Evolutionary conservation across 2,113 vertebrate species (phyloP).

Genomic region (Atractosteus spatula): DNA sequence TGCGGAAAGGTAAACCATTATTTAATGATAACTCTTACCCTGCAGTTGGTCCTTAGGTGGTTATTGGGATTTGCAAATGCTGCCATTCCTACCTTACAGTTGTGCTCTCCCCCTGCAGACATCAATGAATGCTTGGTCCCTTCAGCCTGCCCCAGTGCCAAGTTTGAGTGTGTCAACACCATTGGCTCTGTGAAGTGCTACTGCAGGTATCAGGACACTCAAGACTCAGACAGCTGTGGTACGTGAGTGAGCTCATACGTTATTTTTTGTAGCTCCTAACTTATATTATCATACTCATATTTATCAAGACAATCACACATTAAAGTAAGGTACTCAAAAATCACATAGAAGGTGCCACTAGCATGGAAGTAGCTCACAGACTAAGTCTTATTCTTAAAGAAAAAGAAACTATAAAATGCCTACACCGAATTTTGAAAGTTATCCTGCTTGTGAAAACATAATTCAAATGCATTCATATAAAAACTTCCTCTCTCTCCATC

Average conservation of each 20-base stretch:
- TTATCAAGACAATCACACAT: too few relatives aligned
- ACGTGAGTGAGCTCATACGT: constrained; percentile 22
- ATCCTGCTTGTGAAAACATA: neutral
- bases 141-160: constrained; percentile 66
- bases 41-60: too few relatives aligned
- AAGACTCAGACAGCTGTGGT: constrained; percentile 61
- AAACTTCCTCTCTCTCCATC: neutral
- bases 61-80: too few relatives aligned
- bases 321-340: too few relatives aligned
- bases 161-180: constrained; percentile 70
- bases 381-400: too few relatives aligned
- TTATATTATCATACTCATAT: neutral
- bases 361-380: too few relatives aligned
- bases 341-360: too few relatives aligned
- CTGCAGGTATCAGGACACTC: constrained; percentile 60
- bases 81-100: too few relatives aligned
- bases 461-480: neutral
- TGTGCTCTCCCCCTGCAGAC: constrained; percentile 46
- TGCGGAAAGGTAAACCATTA: too few relatives aligned
- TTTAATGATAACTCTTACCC: too few relatives aligned
- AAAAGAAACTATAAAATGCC: too few relatives aligned
- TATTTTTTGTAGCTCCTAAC: neutral
- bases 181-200: constrained; percentile 59
- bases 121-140: constrained; percentile 65
- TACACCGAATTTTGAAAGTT: too few relatives aligned